phyloP scores from a whole-genome alignment of 2,797 vertebrate genomes.

The Alcedo quadribrachys region DNA sequence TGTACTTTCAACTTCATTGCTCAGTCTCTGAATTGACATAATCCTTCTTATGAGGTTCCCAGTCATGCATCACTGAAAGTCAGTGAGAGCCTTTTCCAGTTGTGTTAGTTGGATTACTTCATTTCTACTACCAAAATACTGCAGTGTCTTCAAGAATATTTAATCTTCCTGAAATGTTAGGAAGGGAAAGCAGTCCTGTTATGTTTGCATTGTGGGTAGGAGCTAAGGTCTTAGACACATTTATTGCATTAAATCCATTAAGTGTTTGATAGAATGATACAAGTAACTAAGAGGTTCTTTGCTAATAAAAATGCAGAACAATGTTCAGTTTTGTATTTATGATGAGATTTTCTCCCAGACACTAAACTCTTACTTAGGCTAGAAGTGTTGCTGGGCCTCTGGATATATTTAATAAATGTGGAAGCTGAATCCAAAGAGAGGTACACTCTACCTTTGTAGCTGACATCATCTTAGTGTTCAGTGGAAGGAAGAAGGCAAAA shows the following conservation, averaged over 20 bases:
- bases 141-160: background rate
- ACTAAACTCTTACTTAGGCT: background rate
- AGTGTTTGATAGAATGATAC: background rate
- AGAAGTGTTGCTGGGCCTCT: background rate
- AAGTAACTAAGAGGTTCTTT: background rate
- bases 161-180: background rate
- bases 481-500: background rate
- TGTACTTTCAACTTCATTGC: background rate
- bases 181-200: background rate
- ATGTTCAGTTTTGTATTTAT: background rate
- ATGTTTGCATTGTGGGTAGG: background rate
- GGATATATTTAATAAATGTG: background rate
- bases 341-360: background rate
- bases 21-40: background rate
- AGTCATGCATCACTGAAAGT: background rate
- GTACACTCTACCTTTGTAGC: background rate
- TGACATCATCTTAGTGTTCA: background rate
- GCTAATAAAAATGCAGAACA: background rate
- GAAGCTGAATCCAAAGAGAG: background rate
- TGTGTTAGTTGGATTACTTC: background rate
- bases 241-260: background rate
- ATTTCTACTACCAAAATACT: background rate
- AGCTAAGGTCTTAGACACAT: background rate
- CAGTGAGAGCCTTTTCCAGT: background rate
- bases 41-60: background rate